A percentile compares a stretch with the other conserved stretches of the same genome.
These are phyloP conservation scores for Dynastes tityus DNA, from an alignment of 2,888 invertebrate species.

Conservation along the genomic window DNA sequence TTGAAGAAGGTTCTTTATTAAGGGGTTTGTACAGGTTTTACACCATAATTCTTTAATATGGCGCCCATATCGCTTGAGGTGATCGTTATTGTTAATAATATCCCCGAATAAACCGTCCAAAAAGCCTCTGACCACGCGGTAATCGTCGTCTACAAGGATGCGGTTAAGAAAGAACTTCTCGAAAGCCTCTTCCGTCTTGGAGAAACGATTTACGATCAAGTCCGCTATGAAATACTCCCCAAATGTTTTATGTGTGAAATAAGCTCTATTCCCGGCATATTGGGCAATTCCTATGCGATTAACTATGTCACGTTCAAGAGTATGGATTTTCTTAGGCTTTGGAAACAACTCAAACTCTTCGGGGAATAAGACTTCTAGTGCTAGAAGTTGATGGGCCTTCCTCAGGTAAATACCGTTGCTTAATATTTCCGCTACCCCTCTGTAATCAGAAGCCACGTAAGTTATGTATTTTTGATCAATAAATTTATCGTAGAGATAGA, in stretches of 20 bases:
- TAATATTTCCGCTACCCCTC: not conserved
- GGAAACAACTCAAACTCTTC: not conserved
- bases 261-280: not conserved
- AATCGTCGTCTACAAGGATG: not conserved
- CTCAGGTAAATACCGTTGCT: not conserved
- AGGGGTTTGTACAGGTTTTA: not conserved
- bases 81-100: not conserved
- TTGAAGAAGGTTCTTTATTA: not conserved
- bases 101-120: not conserved
- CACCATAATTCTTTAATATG: not conserved
- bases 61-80: not conserved
- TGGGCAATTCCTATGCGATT: not conserved
- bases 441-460: not conserved
- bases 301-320: not conserved
- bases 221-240: slow-evolving; percentile 2
- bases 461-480: slow-evolving; percentile 1
- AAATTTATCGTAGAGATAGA: slow-evolving; percentile 8
- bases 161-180: not conserved
- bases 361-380: slow-evolving; percentile 4
- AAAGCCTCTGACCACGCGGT: not conserved
- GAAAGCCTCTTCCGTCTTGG: not conserved
- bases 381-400: slow-evolving; percentile 9
- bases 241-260: slow-evolving; percentile 6
- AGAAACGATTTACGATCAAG: not conserved
- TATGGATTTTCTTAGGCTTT: not conserved